These are phyloP conservation scores for Zonitis immaculata DNA, from an alignment of 2,888 invertebrate genomes.

Conservation along the genomic window DNA sequence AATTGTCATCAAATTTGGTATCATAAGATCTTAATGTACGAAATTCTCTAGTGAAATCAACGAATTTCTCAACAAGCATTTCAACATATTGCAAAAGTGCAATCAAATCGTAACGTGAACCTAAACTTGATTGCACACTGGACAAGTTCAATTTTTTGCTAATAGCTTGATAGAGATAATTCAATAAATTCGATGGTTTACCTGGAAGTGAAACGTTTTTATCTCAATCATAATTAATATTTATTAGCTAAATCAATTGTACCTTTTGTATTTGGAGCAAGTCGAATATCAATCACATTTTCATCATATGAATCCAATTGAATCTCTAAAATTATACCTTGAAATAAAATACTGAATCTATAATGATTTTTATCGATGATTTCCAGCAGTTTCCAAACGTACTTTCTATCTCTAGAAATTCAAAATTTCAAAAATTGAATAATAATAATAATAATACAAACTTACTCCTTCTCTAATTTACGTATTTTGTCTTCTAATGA, in stretches of 20 bases:
- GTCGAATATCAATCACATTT: slow-evolving; percentile 9
- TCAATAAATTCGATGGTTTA: background rate
- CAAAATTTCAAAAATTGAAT: slow-evolving; percentile 6
- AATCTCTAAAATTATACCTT: slow-evolving; percentile 16
- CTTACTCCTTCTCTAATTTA: slow-evolving; percentile 19
- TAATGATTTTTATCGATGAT: slow-evolving; percentile 11
- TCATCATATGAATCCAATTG: slow-evolving; percentile 16
- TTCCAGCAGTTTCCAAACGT: slow-evolving; percentile 13
- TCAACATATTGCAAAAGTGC: slow-evolving; percentile 24
- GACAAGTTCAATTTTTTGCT: slow-evolving; percentile 17
- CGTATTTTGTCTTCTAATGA: slow-evolving; percentile 12
- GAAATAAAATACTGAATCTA: slow-evolving; percentile 14
- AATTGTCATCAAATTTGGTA: slow-evolving; percentile 14
- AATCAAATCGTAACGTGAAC: slow-evolving; percentile 22
- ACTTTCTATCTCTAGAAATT: slow-evolving; percentile 11
- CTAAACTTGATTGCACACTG: slow-evolving; percentile 18
- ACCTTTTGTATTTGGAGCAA: slow-evolving; percentile 12
- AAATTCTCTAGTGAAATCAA: slow-evolving; percentile 15
- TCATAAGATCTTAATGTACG: slow-evolving; percentile 12
- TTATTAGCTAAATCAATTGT: background rate
- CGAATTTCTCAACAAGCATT: slow-evolving; percentile 18
- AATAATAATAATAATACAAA: background rate
- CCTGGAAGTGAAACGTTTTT: too few species aligned
- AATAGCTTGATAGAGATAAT: slow-evolving; percentile 9
- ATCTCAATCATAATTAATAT: too few species aligned